These are phyloP conservation scores for Euphonia xanthogaster DNA, from an alignment of 2,797 vertebrate species.

Conservation along the genomic window DNA sequence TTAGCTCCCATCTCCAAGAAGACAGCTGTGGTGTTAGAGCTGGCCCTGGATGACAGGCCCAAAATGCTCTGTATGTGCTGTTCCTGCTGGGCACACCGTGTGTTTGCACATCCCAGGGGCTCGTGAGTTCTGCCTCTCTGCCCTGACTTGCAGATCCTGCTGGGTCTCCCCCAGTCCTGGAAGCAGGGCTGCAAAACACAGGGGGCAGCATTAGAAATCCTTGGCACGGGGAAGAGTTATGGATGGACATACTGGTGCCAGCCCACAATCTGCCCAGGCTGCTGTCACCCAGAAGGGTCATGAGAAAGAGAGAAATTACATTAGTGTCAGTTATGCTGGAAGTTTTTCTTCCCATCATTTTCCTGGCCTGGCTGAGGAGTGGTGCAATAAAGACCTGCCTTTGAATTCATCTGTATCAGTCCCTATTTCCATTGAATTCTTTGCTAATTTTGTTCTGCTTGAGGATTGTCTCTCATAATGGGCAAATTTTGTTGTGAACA, in stretches of 20 bases:
- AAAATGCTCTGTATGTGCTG: background rate
- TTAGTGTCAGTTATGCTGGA: background rate
- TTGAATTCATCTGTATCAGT: background rate
- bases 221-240: background rate
- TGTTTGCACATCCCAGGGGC: background rate
- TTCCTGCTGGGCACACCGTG: background rate
- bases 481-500: background rate
- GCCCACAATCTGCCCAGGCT: background rate
- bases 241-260: background rate
- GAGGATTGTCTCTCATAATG: rapidly evolving
- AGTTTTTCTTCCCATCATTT: background rate
- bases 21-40: background rate
- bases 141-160: background rate
- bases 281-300: no score
- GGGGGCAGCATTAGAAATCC: background rate
- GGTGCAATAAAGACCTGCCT: background rate
- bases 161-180: background rate
- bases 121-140: background rate
- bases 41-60: background rate
- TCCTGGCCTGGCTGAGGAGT: background rate
- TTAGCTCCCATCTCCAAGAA: background rate
- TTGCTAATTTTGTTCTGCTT: background rate
- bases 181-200: background rate
- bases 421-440: rapidly evolving
- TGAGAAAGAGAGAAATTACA: background rate